phyloP scores from a whole-genome alignment of 2,113 vertebrate species.

The Butorides virescens region DNA sequence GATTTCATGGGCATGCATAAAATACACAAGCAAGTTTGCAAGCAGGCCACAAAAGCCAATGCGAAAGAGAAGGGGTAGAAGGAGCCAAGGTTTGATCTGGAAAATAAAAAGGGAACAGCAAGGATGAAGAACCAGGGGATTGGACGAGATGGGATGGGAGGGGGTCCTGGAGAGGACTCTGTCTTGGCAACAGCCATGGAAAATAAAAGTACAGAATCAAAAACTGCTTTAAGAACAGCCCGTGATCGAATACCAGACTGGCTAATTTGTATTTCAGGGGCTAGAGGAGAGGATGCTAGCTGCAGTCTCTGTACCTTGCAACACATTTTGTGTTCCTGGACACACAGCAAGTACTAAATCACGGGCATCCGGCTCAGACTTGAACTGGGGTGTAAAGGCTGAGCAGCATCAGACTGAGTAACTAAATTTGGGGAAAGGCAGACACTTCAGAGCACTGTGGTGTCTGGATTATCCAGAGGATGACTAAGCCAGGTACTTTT shows the following conservation, averaged over 20 bases:
- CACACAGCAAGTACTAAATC: conserved; percentile 45
- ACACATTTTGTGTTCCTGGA: conserved; percentile 55
- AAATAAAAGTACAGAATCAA: conserved; percentile 79
- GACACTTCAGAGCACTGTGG: conserved; percentile 17
- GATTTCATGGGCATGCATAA: not conserved
- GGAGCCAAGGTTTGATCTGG: conserved; percentile 63
- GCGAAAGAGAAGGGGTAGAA: conserved; percentile 19
- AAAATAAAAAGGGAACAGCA: conserved; percentile 52
- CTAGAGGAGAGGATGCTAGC: conserved; percentile 64
- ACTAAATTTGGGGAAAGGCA: conserved; percentile 22
- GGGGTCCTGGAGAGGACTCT: conserved; percentile 76
- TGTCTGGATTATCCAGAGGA: conserved; percentile 24
- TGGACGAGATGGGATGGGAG: conserved; percentile 56
- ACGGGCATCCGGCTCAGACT: conserved; percentile 48
- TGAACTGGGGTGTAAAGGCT: conserved; percentile 26
- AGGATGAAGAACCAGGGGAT: conserved; percentile 50
- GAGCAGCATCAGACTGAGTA: conserved; percentile 15
- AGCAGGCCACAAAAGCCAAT: conserved; percentile 46
- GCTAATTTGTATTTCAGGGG: conserved; percentile 77
- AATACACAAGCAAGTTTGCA: conserved; percentile 35
- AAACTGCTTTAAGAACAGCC: conserved; percentile 67
- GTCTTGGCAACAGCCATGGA: conserved; percentile 75
- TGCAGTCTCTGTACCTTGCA: conserved; percentile 68
- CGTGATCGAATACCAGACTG: conserved; percentile 71
- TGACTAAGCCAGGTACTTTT: conserved; percentile 29